Base-by-base conservation (phyloP, 2,113 vertebrate species). In the Peromyscus leucopus region DNA sequence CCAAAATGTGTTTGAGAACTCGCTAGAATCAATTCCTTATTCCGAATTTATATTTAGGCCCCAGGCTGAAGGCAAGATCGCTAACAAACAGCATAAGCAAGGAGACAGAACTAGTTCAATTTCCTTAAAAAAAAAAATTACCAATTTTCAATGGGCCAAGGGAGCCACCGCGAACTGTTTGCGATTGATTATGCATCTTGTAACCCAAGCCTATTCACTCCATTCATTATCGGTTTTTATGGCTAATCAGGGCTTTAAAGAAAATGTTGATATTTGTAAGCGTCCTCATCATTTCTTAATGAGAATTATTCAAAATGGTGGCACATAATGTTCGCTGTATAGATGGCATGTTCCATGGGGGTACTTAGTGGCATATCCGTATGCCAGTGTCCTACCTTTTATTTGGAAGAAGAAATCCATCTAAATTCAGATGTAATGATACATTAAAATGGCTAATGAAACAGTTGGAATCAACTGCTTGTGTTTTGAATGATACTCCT, bases 1-100 rank as follows among this genome's bases (percentile, higher is more conserved):
- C 33, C 57, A 93, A 96, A 96, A 94, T 86, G 39, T 93, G 33
- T 95, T 96, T 82, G 92, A 91, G 76, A 85, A 67, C 82, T 86
- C 93, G n/a, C 82, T 89, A 91, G 71, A 97, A 78, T 88, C 92
- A 85, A 96, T 78, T 91, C 7, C 7, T 36, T 89, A 59, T 72
- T 93, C 39, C 87, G 11, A 75, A 63, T 89, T 94, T 94, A 89
- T 93, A 91, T 82, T 93, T 95, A 91, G n/a, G 94, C 51, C 24
- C n/a, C 67, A 91, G 46, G 19, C 26, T 74, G 55, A 80, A 96
- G 72, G 89, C 16, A 94, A 42, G 51, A 82, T 86, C 17, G n/a
- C 78, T 89, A 93, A 51, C 21, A 91, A 89, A 94, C 22, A 74
- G 5, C 17, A 19, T 33, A 93, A 78, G 15, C 11, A 78, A 89